These are phyloP conservation scores for Lysandra bellargus DNA, from an alignment of 2,888 invertebrate genomes.

Conservation along the genomic window DNA sequence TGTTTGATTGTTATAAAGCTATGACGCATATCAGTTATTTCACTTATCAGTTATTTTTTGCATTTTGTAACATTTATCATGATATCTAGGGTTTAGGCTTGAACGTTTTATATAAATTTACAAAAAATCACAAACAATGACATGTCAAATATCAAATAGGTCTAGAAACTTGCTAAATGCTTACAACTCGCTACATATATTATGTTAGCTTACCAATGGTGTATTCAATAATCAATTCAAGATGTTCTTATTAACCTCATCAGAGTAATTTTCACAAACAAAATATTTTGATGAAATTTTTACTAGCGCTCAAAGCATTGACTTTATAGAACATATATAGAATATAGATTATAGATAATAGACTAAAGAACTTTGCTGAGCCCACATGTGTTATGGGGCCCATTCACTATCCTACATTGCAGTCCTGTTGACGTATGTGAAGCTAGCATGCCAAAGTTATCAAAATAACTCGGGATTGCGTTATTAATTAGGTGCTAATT, in stretches of 20 bases:
- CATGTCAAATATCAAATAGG: conserved; percentile 34
- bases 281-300: conserved; percentile 22
- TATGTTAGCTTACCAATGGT: background rate
- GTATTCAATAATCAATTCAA: background rate
- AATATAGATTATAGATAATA: background rate
- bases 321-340: background rate
- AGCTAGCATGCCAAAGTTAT: no score
- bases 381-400: no score
- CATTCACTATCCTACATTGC: no score
- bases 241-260: background rate
- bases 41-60: background rate
- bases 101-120: background rate
- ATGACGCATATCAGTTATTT: background rate
- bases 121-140: conserved; percentile 33
- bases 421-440: no score
- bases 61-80: background rate
- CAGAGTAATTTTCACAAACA: background rate
- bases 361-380: no score
- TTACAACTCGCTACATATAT: background rate
- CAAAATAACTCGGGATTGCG: no score
- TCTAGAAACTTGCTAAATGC: background rate
- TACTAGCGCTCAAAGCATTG: background rate
- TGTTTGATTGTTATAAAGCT: background rate
- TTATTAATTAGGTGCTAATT: no score
- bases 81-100: background rate